phyloP scores from a whole-genome alignment of 2,113 vertebrate species.

The Anolis carolinensis region DNA sequence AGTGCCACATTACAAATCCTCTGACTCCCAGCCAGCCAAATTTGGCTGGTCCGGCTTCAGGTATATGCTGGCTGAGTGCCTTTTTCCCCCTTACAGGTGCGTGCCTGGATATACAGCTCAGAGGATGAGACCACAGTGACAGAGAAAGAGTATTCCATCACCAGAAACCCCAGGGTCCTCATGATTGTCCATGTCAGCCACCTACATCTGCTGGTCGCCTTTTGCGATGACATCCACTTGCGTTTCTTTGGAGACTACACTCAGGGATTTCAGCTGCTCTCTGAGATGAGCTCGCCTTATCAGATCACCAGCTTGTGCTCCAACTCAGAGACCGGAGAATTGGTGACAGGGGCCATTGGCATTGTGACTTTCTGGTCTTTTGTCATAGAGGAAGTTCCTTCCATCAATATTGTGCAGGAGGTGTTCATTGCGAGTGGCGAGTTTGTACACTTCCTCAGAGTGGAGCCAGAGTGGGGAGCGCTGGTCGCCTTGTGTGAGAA shows the following conservation, averaged over 20 bases:
- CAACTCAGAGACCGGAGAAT: constrained; percentile 56
- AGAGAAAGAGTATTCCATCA: constrained; percentile 53
- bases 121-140: constrained; percentile 40
- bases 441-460: constrained; percentile 53
- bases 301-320: constrained; percentile 70
- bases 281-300: constrained; percentile 50
- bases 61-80: background rate
- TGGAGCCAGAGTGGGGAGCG: constrained; percentile 40
- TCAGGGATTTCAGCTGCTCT: constrained; percentile 50
- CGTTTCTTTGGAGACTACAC: constrained; percentile 69
- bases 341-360: constrained; percentile 65
- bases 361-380: constrained; percentile 67
- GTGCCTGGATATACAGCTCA: constrained; percentile 55
- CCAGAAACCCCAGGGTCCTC: constrained; percentile 42
- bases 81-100: constrained; percentile 47
- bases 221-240: constrained; percentile 68
- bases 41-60: too few relatives aligned
- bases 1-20: too few relatives aligned
- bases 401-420: constrained; percentile 38
- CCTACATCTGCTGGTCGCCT: constrained; percentile 58
- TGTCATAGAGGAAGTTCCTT: constrained; percentile 7
- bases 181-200: constrained; percentile 51
- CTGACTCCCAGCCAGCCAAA: background rate
- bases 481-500: constrained; percentile 68
- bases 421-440: constrained; percentile 47